Conservation (phyloP, 2,113 vertebrate genomes). For the Pandion haliaetus region DNA sequence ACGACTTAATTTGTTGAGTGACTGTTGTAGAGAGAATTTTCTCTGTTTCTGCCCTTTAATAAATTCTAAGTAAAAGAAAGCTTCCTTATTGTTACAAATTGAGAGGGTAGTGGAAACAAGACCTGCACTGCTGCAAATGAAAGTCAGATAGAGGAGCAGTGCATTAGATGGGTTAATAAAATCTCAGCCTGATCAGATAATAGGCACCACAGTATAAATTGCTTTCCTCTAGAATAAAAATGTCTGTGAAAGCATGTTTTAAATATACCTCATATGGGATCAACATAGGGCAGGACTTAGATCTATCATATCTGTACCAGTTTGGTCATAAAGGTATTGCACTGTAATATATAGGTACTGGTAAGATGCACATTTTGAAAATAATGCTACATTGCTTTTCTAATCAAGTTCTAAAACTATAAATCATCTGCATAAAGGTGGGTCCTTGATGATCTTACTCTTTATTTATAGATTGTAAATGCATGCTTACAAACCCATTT, state of each 20-base stretch:
- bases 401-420: conserved; percentile 15
- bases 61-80: background rate
- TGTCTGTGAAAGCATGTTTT: background rate
- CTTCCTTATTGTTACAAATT: background rate
- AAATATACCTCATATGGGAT: background rate
- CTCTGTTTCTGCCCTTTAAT: background rate
- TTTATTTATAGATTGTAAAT: conserved; percentile 59
- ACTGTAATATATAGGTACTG: background rate
- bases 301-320: background rate
- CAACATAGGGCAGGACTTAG: background rate
- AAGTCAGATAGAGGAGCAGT: background rate
- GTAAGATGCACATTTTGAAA: conserved; percentile 33
- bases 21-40: background rate
- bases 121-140: background rate
- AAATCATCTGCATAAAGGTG: conserved; percentile 35
- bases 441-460: conserved; percentile 21
- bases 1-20: background rate
- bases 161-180: conserved; percentile 29
- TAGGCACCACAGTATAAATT: background rate
- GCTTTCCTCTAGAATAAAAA: conserved; percentile 17
- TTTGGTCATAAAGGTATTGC: background rate
- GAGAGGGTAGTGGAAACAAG: background rate
- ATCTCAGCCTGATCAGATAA: conserved; percentile 33
- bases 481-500: conserved; percentile 44
- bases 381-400: conserved; percentile 6